phyloP scores from a whole-genome alignment of 2,888 invertebrate genomes.

The Margaritifera margaritifera region DNA sequence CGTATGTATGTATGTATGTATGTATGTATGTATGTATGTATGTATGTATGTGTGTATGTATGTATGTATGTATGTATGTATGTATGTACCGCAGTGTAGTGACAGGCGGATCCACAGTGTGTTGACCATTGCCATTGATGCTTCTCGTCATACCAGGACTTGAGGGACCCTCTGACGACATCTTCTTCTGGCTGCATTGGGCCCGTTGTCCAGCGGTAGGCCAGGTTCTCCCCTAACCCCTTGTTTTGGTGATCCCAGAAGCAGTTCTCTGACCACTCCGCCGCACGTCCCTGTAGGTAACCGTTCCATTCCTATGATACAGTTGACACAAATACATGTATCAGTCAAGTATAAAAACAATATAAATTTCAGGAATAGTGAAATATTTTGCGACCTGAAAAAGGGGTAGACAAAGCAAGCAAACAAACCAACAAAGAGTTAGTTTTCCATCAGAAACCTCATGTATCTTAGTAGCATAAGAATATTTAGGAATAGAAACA shows the following conservation, averaged over 20 bases:
- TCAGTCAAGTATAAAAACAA: too few species aligned
- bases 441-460: too few species aligned
- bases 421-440: too few species aligned
- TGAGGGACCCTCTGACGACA: slow-evolving; percentile 18
- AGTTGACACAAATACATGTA: not conserved
- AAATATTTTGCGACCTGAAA: too few species aligned
- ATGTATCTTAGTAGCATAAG: too few species aligned
- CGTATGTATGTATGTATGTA: too few species aligned
- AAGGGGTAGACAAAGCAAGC: too few species aligned
- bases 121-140: slow-evolving; percentile 27
- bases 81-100: slow-evolving; percentile 34
- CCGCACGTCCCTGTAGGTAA: slow-evolving; percentile 27
- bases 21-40: too few species aligned
- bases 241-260: slow-evolving; percentile 25
- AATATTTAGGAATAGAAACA: too few species aligned
- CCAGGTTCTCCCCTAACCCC: slow-evolving; percentile 35
- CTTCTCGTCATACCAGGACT: slow-evolving; percentile 30
- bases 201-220: slow-evolving; percentile 17
- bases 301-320: slow-evolving; percentile 35
- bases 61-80: not conserved
- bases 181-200: slow-evolving; percentile 11
- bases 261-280: slow-evolving; percentile 33
- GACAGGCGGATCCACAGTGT: slow-evolving; percentile 34
- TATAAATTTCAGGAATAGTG: too few species aligned
- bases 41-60: too few species aligned